Base-by-base conservation (phyloP, 2,888 invertebrate genomes). In the Labia minor region DNA sequence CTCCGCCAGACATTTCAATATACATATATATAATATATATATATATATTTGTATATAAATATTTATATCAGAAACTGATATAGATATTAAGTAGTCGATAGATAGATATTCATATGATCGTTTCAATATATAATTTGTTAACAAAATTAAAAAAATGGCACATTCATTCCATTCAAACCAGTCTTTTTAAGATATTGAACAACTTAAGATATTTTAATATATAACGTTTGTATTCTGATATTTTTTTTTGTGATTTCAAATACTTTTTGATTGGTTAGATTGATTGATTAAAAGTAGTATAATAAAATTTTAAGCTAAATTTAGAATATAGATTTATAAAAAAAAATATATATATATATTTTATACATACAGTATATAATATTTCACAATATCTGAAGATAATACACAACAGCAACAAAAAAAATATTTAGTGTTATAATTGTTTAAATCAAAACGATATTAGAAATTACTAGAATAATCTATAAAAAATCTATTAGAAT, bases 141-240 rank as follows among this genome's bases (percentile, higher is more conserved):
- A 49, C 16, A 49, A 49, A 49, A 49, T 49, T 49, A 49, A 49
- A 49, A 49, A 49, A 49, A 49, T 49, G 49, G 49, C 49, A 49
- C 49, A 49, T 10, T 49, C 49, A 49, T 49, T n/a, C 16, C 49
- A 49, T 49, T 49, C 49, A 49, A 49, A 49, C 49, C 49, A 49
- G 49, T 49, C 49, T 49, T 49, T n/a, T 49, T 49, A 49, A 49
- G 49, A 49, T 49, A 49, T 49, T 49, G 49, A 49, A 49, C 49
- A 49, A 49, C 49, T 8, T 49, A 49, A 16, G 14, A 49, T n/a
- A 3, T 49, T 49, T 49, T 49, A 14, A 4, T 8, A 49, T 49
- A 49, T 49, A 49, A 49, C 6, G 49, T 14, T 49, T 49, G 14
- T 49, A 49, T 49, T 49, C 49, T 49, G 14, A 49, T n/a, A 49